phyloP scores from a whole-genome alignment of 1,140 invertebrate species.

The Lepidurus packardi region DNA sequence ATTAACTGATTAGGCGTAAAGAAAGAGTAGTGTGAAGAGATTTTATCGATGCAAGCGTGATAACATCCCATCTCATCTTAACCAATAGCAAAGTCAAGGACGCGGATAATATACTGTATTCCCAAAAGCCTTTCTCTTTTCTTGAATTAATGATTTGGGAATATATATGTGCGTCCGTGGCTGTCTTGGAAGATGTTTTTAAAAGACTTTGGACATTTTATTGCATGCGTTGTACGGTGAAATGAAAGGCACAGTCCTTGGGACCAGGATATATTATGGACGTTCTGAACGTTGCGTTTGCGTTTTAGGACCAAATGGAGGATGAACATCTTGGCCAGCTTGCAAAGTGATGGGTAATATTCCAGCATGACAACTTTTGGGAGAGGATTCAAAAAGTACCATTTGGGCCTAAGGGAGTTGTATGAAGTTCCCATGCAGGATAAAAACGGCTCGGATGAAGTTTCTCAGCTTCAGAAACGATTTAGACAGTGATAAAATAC shows the following conservation, averaged over 20 bases:
- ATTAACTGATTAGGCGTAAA: too few species aligned
- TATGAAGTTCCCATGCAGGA: background rate
- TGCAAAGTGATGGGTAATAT: background rate
- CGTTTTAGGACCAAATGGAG: background rate
- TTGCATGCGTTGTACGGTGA: background rate
- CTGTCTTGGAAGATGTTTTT: background rate
- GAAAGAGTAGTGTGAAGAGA: too few species aligned
- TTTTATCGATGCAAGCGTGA: too few species aligned
- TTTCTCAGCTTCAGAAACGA: conserved; percentile 2
- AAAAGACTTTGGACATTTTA: conserved; percentile 7
- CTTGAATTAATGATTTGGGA: conserved; percentile 1
- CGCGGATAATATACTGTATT: background rate
- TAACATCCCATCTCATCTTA: background rate
- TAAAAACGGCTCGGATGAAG: background rate
- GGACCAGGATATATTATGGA: background rate
- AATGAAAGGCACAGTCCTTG: conserved; percentile 16
- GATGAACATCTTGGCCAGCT: background rate
- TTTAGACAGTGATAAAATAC: background rate
- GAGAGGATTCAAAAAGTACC: background rate
- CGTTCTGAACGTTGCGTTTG: background rate
- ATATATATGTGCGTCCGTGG: background rate
- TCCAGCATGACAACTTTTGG: conserved; percentile 16
- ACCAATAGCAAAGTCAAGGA: conserved; percentile 13
- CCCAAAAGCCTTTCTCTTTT: background rate
- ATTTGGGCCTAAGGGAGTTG: conserved; percentile 11